Percentiles rank a stretch among this genome's conserved stretches.
Evolutionary conservation across 2,888 invertebrate genomes (phyloP).

Genomic region (Oscheius sp.): DNA sequence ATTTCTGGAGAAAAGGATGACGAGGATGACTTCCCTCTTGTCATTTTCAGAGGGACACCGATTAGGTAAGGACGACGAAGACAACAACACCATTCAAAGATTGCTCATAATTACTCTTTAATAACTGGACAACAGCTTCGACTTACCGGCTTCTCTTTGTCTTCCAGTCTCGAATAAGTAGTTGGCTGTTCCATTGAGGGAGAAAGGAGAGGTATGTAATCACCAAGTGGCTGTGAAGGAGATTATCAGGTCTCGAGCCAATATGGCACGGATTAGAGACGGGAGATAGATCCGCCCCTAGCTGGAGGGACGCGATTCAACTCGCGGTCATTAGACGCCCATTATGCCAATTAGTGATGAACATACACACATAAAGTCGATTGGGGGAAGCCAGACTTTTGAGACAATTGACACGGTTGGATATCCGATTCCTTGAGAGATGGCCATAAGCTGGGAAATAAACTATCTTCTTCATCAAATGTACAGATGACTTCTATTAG

Average conservation of each 20-base stretch:
- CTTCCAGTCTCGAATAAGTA: conserved; percentile 23
- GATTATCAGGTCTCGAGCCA: conserved; percentile 31
- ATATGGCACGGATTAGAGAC: conserved; percentile 30
- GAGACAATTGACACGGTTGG: too few relatives aligned
- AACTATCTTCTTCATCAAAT: too few relatives aligned
- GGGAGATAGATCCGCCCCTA: conserved; percentile 10
- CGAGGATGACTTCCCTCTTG: not conserved
- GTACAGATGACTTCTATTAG: too few relatives aligned
- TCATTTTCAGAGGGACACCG: not conserved
- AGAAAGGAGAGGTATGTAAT: not conserved
- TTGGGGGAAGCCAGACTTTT: not conserved
- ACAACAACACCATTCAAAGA: not conserved
- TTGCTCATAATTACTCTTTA: not conserved
- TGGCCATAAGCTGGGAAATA: too few relatives aligned
- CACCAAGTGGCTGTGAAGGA: conserved; percentile 7
- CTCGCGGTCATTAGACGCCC: conserved; percentile 33
- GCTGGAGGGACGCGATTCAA: conserved; percentile 8
- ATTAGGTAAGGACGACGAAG: too few relatives aligned
- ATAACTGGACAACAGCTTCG: too few relatives aligned
- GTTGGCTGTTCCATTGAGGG: conserved; percentile 8
- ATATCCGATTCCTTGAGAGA: not conserved
- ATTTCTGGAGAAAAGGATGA: not conserved
- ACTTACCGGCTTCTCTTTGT: conserved; percentile 19
- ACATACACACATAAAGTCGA: conserved; percentile 20
- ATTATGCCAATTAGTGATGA: conserved; percentile 34